A percentile compares a stretch with the other conserved stretches of the same genome.
These are phyloP conservation scores for Hypomecis punctinalis DNA, from an alignment of 2,888 invertebrate genomes.

Conservation along the genomic window DNA sequence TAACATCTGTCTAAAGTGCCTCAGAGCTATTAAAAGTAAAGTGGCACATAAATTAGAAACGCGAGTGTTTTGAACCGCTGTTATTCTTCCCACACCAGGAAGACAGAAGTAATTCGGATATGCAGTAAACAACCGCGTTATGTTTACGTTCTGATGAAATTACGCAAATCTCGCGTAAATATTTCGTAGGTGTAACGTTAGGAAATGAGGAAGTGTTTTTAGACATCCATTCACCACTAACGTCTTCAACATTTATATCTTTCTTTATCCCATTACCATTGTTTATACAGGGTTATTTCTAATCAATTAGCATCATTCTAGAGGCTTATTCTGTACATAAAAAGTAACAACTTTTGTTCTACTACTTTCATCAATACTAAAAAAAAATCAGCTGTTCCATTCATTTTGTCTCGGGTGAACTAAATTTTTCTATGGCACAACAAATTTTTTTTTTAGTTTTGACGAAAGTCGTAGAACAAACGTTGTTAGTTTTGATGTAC, in stretches of 20 bases:
- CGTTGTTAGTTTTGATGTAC: too few species aligned
- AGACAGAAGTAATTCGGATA: constrained; percentile 17
- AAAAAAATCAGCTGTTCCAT: too few species aligned
- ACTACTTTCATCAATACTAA: too few species aligned
- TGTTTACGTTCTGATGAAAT: constrained; percentile 19
- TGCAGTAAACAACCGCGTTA: constrained; percentile 23
- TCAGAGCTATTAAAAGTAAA: constrained; percentile 16
- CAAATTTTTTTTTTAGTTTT: too few species aligned
- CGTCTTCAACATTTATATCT: background rate
- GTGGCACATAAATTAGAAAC: constrained; percentile 18
- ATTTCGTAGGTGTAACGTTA: constrained; percentile 14
- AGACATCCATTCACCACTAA: background rate
- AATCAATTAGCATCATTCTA: too few species aligned
- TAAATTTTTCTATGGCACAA: too few species aligned
- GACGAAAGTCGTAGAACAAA: too few species aligned
- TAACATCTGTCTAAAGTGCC: constrained; percentile 18
- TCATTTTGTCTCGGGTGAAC: too few species aligned
- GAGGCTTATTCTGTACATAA: too few species aligned
- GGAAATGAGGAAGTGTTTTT: constrained; percentile 21
- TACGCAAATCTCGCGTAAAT: constrained; percentile 19
- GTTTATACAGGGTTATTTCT: too few species aligned
- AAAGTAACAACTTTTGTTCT: too few species aligned
- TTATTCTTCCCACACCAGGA: constrained; percentile 23
- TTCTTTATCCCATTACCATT: background rate
- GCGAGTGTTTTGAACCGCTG: constrained; percentile 14